Conservation (phyloP, 2,888 invertebrate species). For the Aspidiotus destructor region DNA sequence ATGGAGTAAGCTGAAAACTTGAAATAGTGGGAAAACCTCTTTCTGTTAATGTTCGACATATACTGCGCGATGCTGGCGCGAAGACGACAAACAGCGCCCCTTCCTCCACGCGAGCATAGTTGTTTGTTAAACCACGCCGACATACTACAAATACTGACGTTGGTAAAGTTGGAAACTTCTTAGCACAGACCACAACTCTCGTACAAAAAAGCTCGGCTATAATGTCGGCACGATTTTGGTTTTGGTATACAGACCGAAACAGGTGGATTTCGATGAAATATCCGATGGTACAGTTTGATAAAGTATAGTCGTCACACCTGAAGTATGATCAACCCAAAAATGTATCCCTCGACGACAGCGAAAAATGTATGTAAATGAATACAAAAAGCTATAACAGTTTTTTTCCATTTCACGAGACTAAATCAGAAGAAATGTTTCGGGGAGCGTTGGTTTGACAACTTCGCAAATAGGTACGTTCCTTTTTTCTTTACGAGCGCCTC, state of each 20-base stretch:
- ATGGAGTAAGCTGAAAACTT: constrained; percentile 2
- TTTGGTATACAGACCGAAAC: background rate
- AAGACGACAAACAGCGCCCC: background rate
- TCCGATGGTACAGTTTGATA: no score
- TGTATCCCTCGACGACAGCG: no score
- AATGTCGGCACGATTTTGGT: background rate
- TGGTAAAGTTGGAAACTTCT: background rate
- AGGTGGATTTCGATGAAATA: background rate
- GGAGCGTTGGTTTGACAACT: background rate
- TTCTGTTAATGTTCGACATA: constrained; percentile 1
- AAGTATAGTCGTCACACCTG: no score
- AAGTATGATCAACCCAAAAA: no score
- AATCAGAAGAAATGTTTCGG: constrained; percentile 4
- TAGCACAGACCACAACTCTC: background rate
- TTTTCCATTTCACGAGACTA: background rate
- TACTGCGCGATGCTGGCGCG: background rate
- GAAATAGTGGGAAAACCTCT: constrained; percentile 1
- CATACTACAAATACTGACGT: background rate
- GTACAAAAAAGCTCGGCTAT: background rate
- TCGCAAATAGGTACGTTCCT: background rate
- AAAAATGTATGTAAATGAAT: background rate
- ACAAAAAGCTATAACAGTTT: background rate
- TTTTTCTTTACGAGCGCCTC: background rate
- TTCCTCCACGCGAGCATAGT: background rate
- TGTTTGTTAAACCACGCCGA: background rate